Percentiles rank a stretch among this genome's conserved stretches.
Conservation (phyloP, 2,113 vertebrate genomes). For the Oreochromis spilurus region DNA sequence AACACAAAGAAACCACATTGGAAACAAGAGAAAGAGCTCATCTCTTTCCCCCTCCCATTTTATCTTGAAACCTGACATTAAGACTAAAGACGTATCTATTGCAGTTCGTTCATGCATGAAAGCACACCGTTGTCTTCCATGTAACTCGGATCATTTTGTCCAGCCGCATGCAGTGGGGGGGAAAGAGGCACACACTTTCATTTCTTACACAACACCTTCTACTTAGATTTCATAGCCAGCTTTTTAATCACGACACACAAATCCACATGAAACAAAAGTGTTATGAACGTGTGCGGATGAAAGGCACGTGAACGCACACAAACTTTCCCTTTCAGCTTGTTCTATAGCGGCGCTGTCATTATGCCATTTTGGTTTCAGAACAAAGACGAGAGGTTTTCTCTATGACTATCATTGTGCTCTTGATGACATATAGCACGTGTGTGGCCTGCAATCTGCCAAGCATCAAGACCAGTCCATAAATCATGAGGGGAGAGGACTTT, state of each 20-base stretch:
- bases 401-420: conserved; percentile 56
- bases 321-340: conserved; percentile 35
- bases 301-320: neutral
- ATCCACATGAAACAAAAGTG: conserved; percentile 58
- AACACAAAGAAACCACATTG: neutral
- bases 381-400: conserved; percentile 46
- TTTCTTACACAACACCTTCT: conserved; percentile 35
- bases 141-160: neutral
- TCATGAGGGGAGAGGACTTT: conserved; percentile 20
- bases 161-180: neutral
- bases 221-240: conserved; percentile 50
- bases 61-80: conserved; percentile 1
- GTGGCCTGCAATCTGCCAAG: conserved; percentile 31
- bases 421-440: conserved; percentile 38
- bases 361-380: conserved; percentile 55
- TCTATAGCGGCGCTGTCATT: conserved; percentile 51
- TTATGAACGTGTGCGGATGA: conserved; percentile 18
- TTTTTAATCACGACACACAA: conserved; percentile 45
- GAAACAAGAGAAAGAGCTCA: neutral
- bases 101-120: conserved; percentile 10
- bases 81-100: neutral
- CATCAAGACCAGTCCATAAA: conserved; percentile 32
- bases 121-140: neutral
- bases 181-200: conserved; percentile 13
- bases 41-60: neutral